Evolutionary conservation across 1,140 invertebrate species (phyloP), one percentile per base, ranked within the genome.

Genomic region (Holcopasites calliopsidis): DNA sequence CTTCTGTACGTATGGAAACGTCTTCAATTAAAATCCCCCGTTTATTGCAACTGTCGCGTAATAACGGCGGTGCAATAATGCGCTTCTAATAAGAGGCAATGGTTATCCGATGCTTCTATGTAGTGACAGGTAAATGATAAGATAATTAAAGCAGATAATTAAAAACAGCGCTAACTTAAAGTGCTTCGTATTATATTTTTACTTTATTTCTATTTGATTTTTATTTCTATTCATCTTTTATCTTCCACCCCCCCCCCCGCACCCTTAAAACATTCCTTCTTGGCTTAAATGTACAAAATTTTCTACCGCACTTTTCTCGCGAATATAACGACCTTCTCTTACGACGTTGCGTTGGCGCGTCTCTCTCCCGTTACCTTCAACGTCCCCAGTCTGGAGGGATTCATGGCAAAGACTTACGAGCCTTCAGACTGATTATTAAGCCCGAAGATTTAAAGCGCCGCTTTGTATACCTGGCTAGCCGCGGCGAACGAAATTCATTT

Each of bases 361-460:
- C n/a, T 26, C 58, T 72, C 13, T 16, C n/a, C 40, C 40, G 28
- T 58, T 49, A 44, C 68, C 31, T 62, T 31, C 42, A 58, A 55
- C 54, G 42, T 49, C 54, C 42, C 38, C 31, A 13, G 31, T 11
- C 16, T 23, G 26, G 18, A 4, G 3, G 40, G 31, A 49, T 60
- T 26, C 68, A 13, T 55, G n/a, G 68, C 8, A n/a, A 42, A 73
- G 58, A 72, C n/a, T 64, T 64, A 72, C 58, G 58, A 72, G 70
- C 70, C 57, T 52, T 52, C 60, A 62, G 58, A 72, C 70, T 40
- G 58, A 72, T 72, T 52, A 72, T 72, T 72, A 72, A 62, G 71
- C 40, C 49, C 66, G 47, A 62, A 64, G 80, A 82, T 80, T 82
- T 80, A 80, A 80, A 77, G 68, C 61, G 65, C 47, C 62, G 66